Evolutionary conservation across 2,113 vertebrate genomes (phyloP).

Genomic region (Upupa epops): DNA sequence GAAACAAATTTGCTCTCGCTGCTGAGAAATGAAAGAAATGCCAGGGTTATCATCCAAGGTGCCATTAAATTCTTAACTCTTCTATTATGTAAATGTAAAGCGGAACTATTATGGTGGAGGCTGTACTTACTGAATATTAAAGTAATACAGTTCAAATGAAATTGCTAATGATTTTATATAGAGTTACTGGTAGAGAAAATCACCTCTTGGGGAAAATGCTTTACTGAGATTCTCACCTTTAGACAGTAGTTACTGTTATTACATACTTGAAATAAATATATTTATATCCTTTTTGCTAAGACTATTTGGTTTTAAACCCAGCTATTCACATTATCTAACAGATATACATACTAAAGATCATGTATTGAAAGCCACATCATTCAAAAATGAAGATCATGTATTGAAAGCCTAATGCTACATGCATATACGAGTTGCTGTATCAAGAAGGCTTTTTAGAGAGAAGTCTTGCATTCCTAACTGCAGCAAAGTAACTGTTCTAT

Average conservation of each 20-base stretch:
- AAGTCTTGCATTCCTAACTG: background rate
- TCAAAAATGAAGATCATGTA: background rate
- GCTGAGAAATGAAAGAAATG: constrained; percentile 12
- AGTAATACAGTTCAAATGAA: background rate
- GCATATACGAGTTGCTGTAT: background rate
- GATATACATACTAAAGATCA: background rate
- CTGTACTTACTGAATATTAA: background rate
- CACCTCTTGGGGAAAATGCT: background rate
- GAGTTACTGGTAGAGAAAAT: background rate
- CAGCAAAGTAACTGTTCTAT: background rate
- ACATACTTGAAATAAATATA: background rate
- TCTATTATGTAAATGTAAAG: constrained; percentile 20
- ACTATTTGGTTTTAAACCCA: background rate
- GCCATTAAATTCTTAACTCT: constrained; percentile 16
- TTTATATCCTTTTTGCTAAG: background rate
- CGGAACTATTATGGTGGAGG: background rate
- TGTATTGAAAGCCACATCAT: background rate
- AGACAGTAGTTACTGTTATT: background rate
- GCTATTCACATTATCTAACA: background rate
- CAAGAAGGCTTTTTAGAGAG: background rate
- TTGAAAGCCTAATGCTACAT: background rate
- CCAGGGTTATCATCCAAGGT: background rate
- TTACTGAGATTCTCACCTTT: background rate
- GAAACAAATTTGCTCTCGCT: background rate
- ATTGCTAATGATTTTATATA: background rate